These are phyloP conservation scores for Drosophila leonis DNA, from an alignment of 2,888 invertebrate genomes.

Conservation along the genomic window DNA sequence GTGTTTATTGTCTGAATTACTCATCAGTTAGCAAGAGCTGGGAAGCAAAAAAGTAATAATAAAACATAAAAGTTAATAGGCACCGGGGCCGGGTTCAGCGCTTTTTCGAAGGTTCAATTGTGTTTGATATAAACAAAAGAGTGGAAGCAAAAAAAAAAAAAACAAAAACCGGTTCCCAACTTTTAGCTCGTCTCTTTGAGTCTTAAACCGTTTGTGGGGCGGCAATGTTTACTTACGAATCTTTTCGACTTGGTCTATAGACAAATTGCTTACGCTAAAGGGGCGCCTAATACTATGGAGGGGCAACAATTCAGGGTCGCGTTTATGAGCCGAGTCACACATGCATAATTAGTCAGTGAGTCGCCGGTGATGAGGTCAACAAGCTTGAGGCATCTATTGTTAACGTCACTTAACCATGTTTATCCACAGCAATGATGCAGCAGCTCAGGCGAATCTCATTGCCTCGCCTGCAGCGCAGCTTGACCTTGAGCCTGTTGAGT, in stretches of 20 bases:
- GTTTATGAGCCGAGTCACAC: conserved; percentile 41
- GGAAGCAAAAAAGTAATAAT: background rate
- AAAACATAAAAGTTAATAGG: conserved; percentile 23
- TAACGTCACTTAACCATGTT: conserved; percentile 23
- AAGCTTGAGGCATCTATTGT: conserved; percentile 20
- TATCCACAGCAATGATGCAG: conserved; percentile 65
- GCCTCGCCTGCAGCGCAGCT: conserved; percentile 36
- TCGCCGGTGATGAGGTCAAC: conserved; percentile 61
- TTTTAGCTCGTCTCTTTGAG: conserved; percentile 22
- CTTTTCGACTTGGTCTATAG: conserved; percentile 44
- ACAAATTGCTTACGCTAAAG: conserved; percentile 70
- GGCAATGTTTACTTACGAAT: conserved; percentile 50
- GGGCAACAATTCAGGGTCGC: conserved; percentile 64
- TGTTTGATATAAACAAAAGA: conserved; percentile 48
- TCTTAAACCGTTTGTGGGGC: conserved; percentile 50
- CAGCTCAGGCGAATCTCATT: conserved; percentile 38
- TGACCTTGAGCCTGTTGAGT: conserved; percentile 2
- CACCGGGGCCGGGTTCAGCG: conserved; percentile 32
- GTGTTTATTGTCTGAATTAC: conserved; percentile 29
- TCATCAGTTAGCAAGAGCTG: conserved; percentile 14
- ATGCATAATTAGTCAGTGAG: conserved; percentile 34
- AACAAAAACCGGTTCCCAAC: conserved; percentile 57
- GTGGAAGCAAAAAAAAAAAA: conserved; percentile 30
- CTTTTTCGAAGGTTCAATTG: conserved; percentile 55
- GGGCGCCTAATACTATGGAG: conserved; percentile 33